These are phyloP conservation scores for Amblyornis subalaris DNA, from an alignment of 2,113 vertebrate genomes.

Conservation along the genomic window DNA sequence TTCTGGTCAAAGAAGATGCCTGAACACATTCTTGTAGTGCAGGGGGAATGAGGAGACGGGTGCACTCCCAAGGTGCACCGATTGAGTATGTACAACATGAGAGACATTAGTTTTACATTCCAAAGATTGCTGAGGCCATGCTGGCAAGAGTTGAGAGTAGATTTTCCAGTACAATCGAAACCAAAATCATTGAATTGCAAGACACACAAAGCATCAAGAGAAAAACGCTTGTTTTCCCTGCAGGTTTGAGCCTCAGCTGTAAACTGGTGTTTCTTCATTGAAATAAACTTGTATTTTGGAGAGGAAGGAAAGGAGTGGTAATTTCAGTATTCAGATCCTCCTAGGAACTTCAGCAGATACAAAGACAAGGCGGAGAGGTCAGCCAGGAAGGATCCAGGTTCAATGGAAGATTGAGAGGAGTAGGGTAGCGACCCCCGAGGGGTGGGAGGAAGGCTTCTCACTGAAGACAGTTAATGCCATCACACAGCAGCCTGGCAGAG, in stretches of 20 bases:
- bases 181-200: background rate
- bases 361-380: background rate
- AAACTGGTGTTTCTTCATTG: background rate
- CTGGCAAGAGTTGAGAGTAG: background rate
- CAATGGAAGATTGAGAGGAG: background rate
- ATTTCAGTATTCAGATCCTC: background rate
- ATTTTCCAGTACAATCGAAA: background rate
- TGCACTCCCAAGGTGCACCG: background rate
- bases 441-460: background rate
- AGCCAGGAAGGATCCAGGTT: background rate
- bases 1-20: background rate
- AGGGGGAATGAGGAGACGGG: background rate
- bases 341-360: background rate
- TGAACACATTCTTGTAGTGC: background rate
- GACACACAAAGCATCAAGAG: background rate
- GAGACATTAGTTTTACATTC: background rate
- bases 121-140: background rate
- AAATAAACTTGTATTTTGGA: background rate
- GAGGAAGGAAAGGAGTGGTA: background rate
- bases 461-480: background rate
- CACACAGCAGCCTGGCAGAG: background rate
- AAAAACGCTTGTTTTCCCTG: background rate
- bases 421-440: background rate
- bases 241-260: background rate
- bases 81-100: fast-evolving